phyloP scores from a whole-genome alignment of 2,113 vertebrate genomes.

The Oxyura jamaicensis region DNA sequence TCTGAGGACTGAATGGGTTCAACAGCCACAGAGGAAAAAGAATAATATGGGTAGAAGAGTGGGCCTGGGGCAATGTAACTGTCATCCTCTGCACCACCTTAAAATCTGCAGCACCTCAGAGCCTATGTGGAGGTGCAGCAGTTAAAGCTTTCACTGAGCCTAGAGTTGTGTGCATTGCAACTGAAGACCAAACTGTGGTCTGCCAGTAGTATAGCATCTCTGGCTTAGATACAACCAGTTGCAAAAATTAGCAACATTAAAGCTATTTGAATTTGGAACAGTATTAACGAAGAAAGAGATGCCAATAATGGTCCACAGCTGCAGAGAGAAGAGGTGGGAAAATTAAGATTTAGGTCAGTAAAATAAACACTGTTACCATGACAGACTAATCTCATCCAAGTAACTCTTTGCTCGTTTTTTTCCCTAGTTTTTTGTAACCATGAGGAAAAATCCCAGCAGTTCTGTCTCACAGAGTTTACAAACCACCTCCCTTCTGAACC shows the following conservation, averaged over 20 bases:
- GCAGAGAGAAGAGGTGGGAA: not conserved
- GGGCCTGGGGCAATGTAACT: not conserved
- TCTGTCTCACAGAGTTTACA: not conserved
- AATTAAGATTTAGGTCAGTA: slow-evolving; percentile 2
- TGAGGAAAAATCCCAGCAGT: not conserved
- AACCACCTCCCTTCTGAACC: not conserved
- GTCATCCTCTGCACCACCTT: not conserved
- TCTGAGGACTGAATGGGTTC: not conserved
- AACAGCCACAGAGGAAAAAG: not conserved
- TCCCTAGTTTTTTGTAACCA: not conserved
- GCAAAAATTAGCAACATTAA: not conserved
- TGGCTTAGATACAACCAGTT: not conserved
- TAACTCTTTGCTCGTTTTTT: not conserved
- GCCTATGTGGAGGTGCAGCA: not conserved
- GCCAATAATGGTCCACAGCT: not conserved
- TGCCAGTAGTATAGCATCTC: not conserved
- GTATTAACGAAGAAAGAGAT: not conserved
- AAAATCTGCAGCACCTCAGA: not conserved
- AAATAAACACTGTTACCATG: slow-evolving; percentile 24
- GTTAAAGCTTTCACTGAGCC: not conserved
- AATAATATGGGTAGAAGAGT: not conserved
- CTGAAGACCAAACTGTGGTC: not conserved
- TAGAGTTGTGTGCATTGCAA: not conserved
- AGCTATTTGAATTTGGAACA: not conserved
- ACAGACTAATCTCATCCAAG: not conserved